Evolutionary conservation across 1,140 invertebrate species (phyloP), one percentile per base, ranked within the genome.

Genomic region (Odontomachus brunneus): DNA sequence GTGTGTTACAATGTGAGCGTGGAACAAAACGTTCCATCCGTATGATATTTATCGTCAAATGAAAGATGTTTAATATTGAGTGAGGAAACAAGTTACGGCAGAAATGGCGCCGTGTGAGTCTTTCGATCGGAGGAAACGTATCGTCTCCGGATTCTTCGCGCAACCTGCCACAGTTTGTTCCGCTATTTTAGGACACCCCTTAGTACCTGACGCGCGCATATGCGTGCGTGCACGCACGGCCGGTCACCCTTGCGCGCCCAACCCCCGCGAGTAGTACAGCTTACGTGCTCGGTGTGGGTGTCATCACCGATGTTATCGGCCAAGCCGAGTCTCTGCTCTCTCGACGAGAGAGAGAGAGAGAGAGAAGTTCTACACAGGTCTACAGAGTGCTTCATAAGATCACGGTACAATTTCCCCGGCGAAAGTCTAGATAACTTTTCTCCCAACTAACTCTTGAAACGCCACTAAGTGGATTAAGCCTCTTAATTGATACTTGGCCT

Each of bases 301-400:
- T 82, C 80, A 82, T 82, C 71, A 29, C 60, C 51, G 48, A 82
- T 65, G 48, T 65, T 75, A 82, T 82, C 72, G 44, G 24, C 38
- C 19, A 24, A 63, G 9, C 24, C 38, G 19, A 26, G n/a, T 19
- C 14, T 33, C 29, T 22, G 19, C 19, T 74, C 24, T 62, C 73
- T 51, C 24, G 44, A 24, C 24, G n/a, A 75, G 33, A 33, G 62
- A 44, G 59, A 75, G 33, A 33, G 62, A 44, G 59, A 33, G 29
- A 5, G 29, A 5, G 29, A 5, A 33, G 29, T 33, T 63, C 73
- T 51, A 51, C 15, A 17, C 24, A 0, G 33, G 19, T 55, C 14
- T 63, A 49, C 60, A 51, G 26, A 38, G 51, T 48, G 60, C 24
- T 76, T 63, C 73, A 33, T 48, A 76, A 62, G 24, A 11, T 2